Conservation (phyloP, 1,140 invertebrate species). For the Eumaeus atala region DNA sequence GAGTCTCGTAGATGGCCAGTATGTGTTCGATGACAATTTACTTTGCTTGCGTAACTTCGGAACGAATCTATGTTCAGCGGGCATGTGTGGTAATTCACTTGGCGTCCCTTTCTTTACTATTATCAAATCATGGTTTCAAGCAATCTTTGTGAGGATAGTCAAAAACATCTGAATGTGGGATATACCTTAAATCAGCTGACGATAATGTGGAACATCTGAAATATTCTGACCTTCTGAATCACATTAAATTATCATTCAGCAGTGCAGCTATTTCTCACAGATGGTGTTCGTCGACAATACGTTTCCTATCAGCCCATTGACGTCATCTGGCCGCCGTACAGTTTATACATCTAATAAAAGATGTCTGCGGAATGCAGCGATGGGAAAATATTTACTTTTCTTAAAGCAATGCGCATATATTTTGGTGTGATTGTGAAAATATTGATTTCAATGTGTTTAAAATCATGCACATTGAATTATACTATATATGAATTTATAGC, state of each 20-base stretch:
- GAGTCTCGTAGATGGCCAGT: too few relatives aligned
- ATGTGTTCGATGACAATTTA: too few relatives aligned
- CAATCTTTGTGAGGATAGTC: too few relatives aligned
- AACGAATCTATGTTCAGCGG: too few relatives aligned
- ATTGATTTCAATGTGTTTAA: neutral
- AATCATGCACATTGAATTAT: neutral
- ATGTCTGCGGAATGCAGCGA: conserved; percentile 1
- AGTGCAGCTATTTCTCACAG: conserved; percentile 3
- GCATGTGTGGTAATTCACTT: too few relatives aligned
- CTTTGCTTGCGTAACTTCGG: too few relatives aligned
- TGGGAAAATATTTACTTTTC: conserved; percentile 4
- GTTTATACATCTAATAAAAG: conserved; percentile 11
- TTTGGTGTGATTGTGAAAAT: neutral
- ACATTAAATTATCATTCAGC: conserved; percentile 1
- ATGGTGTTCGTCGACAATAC: conserved; percentile 1
- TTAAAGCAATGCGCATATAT: neutral
- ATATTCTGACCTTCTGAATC: neutral
- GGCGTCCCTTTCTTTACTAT: too few relatives aligned
- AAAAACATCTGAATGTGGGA: too few relatives aligned
- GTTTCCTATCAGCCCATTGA: neutral
- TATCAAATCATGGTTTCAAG: too few relatives aligned
- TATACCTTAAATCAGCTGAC: too few relatives aligned
- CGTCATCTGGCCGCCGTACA: neutral
- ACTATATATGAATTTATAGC: too few relatives aligned
- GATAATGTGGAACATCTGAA: neutral